Conservation (phyloP, 2,888 invertebrate species). For the Netelia inedita region DNA sequence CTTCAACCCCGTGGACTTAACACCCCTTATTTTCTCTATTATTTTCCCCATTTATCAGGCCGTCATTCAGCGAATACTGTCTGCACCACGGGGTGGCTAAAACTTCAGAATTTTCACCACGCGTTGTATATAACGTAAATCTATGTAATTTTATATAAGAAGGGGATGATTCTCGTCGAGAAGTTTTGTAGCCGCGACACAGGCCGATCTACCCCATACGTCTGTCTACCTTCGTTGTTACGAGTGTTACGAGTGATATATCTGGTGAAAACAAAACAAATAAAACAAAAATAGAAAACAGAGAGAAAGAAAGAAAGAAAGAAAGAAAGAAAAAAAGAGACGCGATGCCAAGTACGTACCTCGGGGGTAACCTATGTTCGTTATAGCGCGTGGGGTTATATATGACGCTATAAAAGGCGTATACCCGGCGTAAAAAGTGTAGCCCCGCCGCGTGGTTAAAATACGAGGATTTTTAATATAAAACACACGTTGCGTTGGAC, state of each 20-base stretch:
- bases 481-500: conserved; percentile 20
- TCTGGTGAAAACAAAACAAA: conserved; percentile 15
- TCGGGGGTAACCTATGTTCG: neutral
- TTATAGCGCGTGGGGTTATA: conserved; percentile 6
- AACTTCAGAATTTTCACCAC: conserved; percentile 29
- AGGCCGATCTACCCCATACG: conserved; percentile 16
- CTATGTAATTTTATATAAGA: neutral
- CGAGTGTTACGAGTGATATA: conserved; percentile 18
- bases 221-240: neutral
- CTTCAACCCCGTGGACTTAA: conserved; percentile 19
- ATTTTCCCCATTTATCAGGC: conserved; percentile 58
- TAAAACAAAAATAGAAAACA: too few relatives aligned
- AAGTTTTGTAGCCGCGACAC: conserved; percentile 12
- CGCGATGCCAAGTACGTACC: conserved; percentile 11
- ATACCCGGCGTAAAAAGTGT: conserved; percentile 35
- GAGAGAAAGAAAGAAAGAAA: neutral
- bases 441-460: conserved; percentile 28
- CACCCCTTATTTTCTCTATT: conserved; percentile 53
- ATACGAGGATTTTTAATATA: conserved; percentile 27
- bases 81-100: neutral
- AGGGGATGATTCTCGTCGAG: neutral
- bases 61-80: conserved; percentile 32
- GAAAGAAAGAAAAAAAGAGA: neutral
- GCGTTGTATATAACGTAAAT: neutral
- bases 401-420: neutral